Evolutionary conservation across 2,113 vertebrate species (phyloP), one percentile per base, ranked within the genome.

Genomic region (Paratilapia polleni): DNA sequence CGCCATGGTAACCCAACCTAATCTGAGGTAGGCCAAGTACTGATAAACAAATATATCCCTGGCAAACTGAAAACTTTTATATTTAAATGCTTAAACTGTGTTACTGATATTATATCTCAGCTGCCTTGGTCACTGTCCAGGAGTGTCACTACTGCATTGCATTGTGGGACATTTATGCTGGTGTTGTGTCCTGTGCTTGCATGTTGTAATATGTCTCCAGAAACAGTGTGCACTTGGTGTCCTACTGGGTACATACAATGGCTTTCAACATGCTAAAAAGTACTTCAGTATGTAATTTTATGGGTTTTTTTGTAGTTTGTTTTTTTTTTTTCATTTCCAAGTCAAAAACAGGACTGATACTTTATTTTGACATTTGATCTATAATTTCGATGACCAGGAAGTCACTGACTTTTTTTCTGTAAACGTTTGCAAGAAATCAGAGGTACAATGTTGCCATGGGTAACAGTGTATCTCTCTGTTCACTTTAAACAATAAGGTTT

Each of bases 381-480:
- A 14, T 70, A 20, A 49, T 49, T 70, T 70, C 15, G 22, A 70
- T 49, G 41, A 70, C 24, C 66, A 70, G 43, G 15, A 49, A 20
- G 24, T 7, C 28, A 52, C 66, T 49, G 66, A 52, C 24, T 13
- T 70, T 49, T 0, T 41, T 10, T 41, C 38, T 66, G 6, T 31
- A 31, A 7, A 49, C 5, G 22, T 68, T 70, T 28, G 49, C 1
- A 70, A 49, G 0, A 70, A 49, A 4, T 19, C 28, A 49, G 17
- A 68, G 38, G 0, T 66, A 4, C 2, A 11, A 43, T 1, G 14
- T 17, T 49, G 47, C 15, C 6, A 14, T 49, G 47, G 47, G 17
- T 17, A 49, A 17, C 5, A 2, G 47, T 2, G 4, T 24, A 17
- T 8, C 0, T 43, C 38, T 43, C 22, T 41, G 38, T 10, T 10